Conservation (phyloP, 2,113 vertebrate species). For the Oreochromis niloticus region DNA sequence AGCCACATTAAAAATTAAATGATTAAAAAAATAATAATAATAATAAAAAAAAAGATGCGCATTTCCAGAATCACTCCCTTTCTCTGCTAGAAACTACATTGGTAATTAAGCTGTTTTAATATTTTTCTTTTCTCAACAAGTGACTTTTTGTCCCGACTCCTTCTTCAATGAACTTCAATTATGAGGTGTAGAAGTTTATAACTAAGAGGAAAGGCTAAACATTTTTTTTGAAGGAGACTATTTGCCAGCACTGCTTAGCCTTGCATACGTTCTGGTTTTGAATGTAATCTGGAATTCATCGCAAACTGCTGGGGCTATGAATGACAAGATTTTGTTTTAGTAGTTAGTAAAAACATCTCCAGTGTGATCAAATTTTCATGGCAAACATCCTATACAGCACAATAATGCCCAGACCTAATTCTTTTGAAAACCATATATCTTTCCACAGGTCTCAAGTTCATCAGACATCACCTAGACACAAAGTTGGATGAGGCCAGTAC, state of each 20-base stretch:
- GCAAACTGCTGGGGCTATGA: neutral
- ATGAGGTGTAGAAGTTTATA: neutral
- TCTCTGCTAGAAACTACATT: neutral
- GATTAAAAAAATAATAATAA: neutral
- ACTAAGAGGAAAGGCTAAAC: neutral
- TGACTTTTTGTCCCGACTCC: neutral
- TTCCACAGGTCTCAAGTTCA: neutral
- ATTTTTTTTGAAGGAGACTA: neutral
- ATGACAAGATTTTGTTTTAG: neutral
- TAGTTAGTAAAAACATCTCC: neutral
- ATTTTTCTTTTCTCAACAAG: neutral
- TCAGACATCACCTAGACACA: neutral
- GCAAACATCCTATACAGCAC: neutral
- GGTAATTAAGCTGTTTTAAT: neutral
- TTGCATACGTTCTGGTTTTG: neutral
- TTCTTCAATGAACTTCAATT: neutral
- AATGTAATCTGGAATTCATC: neutral
- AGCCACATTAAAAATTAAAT: neutral
- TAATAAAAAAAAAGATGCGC: rapidly evolving
- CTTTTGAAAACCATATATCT: neutral
- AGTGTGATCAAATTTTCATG: neutral
- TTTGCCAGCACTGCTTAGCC: neutral
- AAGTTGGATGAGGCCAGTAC: neutral
- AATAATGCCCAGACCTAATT: neutral
- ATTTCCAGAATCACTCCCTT: neutral